Conservation (phyloP, 1,140 invertebrate genomes). For the Latrodectus geometricus region DNA sequence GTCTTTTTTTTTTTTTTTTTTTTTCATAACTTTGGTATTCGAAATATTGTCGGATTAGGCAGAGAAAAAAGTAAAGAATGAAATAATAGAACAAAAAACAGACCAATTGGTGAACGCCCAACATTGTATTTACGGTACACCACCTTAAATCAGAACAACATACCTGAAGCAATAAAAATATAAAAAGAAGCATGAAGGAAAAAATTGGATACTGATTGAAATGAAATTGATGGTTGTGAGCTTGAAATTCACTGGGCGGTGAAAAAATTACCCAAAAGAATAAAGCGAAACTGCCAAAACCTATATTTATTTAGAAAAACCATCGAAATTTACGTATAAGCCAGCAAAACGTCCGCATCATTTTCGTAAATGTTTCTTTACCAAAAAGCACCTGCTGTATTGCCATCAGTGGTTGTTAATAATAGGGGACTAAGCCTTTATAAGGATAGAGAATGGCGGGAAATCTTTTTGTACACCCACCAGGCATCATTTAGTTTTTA, state of each 20-base stretch:
- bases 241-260: constrained; percentile 12
- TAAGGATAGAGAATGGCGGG: not conserved
- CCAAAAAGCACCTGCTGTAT: constrained; percentile 14
- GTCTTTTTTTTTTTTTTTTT: too few species aligned
- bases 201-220: constrained; percentile 28
- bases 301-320: constrained; percentile 42
- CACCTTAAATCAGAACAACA: not conserved
- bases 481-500: not conserved
- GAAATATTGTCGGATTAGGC: not conserved
- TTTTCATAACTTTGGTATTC: not conserved
- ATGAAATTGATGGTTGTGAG: constrained; percentile 33
- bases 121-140: constrained; percentile 12
- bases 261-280: not conserved
- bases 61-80: not conserved
- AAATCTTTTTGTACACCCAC: constrained; percentile 33
- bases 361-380: constrained; percentile 27
- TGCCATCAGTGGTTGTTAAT: constrained; percentile 11
- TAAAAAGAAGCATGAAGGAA: not conserved
- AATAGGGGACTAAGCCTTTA: constrained; percentile 1
- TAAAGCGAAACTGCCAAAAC: not conserved
- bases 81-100: not conserved
- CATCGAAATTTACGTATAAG: not conserved
- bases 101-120: constrained; percentile 7
- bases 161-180: not conserved
- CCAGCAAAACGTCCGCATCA: constrained; percentile 1